These are phyloP conservation scores for Malurus leucopterus DNA, from an alignment of 2,797 vertebrate species.

Conservation along the genomic window DNA sequence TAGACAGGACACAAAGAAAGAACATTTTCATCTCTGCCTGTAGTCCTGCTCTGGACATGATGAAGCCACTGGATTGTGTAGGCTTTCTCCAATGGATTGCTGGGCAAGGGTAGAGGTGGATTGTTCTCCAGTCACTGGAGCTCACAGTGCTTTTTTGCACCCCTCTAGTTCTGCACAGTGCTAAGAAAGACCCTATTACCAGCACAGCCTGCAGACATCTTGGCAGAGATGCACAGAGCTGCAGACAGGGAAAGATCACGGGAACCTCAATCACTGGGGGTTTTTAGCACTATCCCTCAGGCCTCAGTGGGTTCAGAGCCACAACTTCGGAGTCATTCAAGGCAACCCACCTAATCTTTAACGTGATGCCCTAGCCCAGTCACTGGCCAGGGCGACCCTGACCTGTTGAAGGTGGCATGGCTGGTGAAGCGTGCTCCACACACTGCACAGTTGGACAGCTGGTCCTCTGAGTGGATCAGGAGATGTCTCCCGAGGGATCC, in stretches of 20 bases:
- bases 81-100: background rate
- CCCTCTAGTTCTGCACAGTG: background rate
- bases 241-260: background rate
- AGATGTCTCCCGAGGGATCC: slow-evolving; percentile 94
- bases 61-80: background rate
- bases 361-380: background rate
- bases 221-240: background rate
- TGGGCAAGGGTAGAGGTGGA: background rate
- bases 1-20: background rate
- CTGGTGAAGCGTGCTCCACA: slow-evolving; percentile 93
- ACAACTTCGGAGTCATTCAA: background rate
- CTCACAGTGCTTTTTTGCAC: background rate
- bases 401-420: slow-evolving; percentile 94
- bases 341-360: background rate
- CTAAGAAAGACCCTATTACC: background rate
- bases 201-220: background rate
- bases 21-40: background rate
- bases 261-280: background rate
- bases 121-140: background rate
- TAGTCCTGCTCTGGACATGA: background rate
- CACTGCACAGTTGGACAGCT: slow-evolving; percentile 95
- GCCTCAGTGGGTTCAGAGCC: background rate
- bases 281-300: background rate
- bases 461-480: slow-evolving; percentile 96
- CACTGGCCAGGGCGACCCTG: slow-evolving; percentile 30